phyloP scores from a whole-genome alignment of 1,140 invertebrate species.

The Cyrtorhinus lividipennis region DNA sequence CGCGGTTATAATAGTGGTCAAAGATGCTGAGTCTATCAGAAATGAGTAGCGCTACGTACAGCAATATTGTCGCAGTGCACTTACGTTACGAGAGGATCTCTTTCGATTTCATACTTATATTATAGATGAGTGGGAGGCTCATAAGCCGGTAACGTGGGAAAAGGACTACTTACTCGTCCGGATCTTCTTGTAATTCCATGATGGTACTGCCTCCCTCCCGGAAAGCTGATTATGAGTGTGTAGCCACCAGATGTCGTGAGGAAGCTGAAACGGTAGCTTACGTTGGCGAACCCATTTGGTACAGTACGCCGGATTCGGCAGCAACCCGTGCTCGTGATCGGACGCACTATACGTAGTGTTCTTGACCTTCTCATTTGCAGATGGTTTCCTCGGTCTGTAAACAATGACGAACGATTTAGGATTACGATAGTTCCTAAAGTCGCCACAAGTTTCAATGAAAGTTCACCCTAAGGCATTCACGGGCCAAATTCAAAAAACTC shows the following conservation, averaged over 20 bases:
- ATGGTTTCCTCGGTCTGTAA: not conserved
- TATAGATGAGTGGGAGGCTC: no score
- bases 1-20: no score
- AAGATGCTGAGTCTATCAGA: no score
- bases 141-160: no score
- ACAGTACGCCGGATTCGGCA: conserved; percentile 70
- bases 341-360: not conserved
- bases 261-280: conserved; percentile 63
- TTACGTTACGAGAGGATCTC: no score
- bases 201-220: conserved; percentile 56
- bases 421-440: not conserved
- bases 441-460: no score
- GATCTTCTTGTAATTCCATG: conserved; percentile 83
- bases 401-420: not conserved
- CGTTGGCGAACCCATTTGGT: conserved; percentile 62
- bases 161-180: conserved; percentile 54
- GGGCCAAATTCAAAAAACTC: no score
- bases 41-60: no score
- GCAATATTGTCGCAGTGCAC: no score
- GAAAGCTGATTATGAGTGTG: conserved; percentile 58
- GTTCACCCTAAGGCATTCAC: no score
- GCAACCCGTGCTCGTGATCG: conserved; percentile 50
- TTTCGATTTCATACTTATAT: no score
- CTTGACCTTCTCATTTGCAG: conserved; percentile 3
- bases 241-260: conserved; percentile 87